These are phyloP conservation scores for Pristionchus fissidentatus DNA, from an alignment of 2,888 invertebrate species.

Conservation along the genomic window DNA sequence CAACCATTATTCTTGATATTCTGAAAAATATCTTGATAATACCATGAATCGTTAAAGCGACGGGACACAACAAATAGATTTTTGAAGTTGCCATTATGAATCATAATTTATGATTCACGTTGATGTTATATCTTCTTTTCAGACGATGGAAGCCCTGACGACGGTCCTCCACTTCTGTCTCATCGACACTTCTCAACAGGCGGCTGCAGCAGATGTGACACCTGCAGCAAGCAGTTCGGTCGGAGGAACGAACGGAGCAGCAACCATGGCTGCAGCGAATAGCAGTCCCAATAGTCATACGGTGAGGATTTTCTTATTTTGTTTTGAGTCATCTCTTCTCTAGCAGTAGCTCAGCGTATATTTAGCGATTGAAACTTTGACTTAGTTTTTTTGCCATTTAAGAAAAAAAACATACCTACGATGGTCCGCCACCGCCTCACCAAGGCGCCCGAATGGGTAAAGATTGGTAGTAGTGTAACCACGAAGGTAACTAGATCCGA, in stretches of 20 bases:
- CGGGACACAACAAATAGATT: neutral
- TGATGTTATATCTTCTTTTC: conserved; percentile 11
- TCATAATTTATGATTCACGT: neutral
- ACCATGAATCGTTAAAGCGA: neutral
- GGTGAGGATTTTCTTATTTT: too few species aligned
- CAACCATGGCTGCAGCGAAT: neutral
- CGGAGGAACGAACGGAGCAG: neutral
- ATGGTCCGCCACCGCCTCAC: too few species aligned
- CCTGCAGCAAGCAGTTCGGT: neutral
- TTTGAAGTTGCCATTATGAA: too few species aligned
- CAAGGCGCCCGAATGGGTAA: too few species aligned
- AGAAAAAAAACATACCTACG: too few species aligned
- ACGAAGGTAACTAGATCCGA: too few species aligned
- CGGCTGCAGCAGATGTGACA: neutral
- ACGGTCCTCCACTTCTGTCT: conserved; percentile 74
- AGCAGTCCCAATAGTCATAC: conserved; percentile 20
- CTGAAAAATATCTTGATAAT: neutral
- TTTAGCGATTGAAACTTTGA: too few species aligned
- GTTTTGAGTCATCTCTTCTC: too few species aligned
- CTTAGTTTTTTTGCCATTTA: too few species aligned
- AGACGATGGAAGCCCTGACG: conserved; percentile 70
- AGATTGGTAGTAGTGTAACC: too few species aligned
- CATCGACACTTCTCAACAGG: conserved; percentile 57
- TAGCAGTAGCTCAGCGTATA: too few species aligned
- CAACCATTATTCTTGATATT: neutral